Base-by-base conservation (phyloP, 2,113 vertebrate species). In the Melanostigma gelatinosum region DNA sequence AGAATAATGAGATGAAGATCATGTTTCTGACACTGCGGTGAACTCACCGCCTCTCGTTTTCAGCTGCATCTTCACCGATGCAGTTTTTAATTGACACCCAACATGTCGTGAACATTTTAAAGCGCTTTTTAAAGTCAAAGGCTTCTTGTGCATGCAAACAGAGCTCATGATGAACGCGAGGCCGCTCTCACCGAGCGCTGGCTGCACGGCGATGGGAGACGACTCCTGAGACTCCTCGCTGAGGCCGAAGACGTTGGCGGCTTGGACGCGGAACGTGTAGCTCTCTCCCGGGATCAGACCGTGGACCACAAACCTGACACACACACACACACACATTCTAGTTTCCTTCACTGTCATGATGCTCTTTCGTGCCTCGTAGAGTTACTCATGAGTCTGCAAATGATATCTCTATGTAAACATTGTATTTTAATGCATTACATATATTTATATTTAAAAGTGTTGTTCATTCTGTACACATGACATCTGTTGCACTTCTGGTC, bases 141-240 rank as follows among this genome's bases (percentile, higher is more conserved):
- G 11, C 42, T 13, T 1, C 42, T 13, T 1, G 12, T 44, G 42
- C 11, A 52, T 22, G 3, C 7, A 22, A 8, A 52, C 18, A 52
- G 18, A 8, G 20, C 10, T 1, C 3, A 0, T 12, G 5, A 13
- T 46, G 2, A 40, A 58, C 3, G 5, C 8, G 34, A 9, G 3
- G 4, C 3, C 2, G 1, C 4, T 50, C 97, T 93, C 88, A 99
- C 97, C 96, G 12, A 99, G 96, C 4, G 98, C 96, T 0, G 97
- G 96, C 91, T 98, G 96, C 83, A 99, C 97, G 1, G 89, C 91
- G 77, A 99, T 96, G 83, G 94, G 80, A 0, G 96, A 93, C 0
- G 98, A 99, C 86, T 98, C 97, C 92, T 98, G 97, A 0, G 98
- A 99, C 89, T 97, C 96, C 15, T 98, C 97, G 12, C 98, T 98